Base-by-base conservation (phyloP, 2,113 vertebrate genomes). In the Carollia perspicillata region DNA sequence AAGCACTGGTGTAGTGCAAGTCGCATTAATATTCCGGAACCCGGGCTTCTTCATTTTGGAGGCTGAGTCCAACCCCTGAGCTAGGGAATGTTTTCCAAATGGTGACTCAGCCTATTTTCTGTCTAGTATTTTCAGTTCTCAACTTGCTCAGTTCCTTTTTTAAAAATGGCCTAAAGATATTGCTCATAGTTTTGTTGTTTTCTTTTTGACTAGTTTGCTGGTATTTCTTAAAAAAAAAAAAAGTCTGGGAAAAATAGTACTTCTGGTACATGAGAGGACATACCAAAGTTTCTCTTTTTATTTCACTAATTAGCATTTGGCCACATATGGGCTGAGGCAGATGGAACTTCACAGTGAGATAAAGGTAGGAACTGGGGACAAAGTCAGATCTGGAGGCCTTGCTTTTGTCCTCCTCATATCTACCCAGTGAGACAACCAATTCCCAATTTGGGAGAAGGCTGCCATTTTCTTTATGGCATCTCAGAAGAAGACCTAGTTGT, bases 81-180 rank as follows among this genome's bases (percentile, higher is more conserved):
- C 12, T 47, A 16, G 30, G 30, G 68, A 30, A 35, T n/a, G 8
- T 69, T 84, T 91, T 94, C 85, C 86, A 35, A 90, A 37, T 20
- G 20, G 33, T 89, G 95, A 96, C 49, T 94, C 77, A 66, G 91
- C 49, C 37, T 63, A 22, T 84, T 95, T 94, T 93, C 81, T 95
- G 5, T 84, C 66, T 53, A 35, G 8, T 74, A 20, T 55, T 55
- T 80, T 75, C 83, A 84, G 3, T 86, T 89, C 33, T 79, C 55
- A 86, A 68, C 44, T 95, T 87, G 91, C 83, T 93, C 74, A 68
- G 53, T 86, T 96, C 85, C 66, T 65, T 83, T 86, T 83, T 79
- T 84, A 77, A 49, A 1, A 65, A 86, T 77, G 26, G 69, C 28
- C 30, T 86, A n/a, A 51, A 81, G 74, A 47, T 26, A 68, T 89